Conservation (phyloP, 1,140 invertebrate species). For the Caenorhabditis inopinata region DNA sequence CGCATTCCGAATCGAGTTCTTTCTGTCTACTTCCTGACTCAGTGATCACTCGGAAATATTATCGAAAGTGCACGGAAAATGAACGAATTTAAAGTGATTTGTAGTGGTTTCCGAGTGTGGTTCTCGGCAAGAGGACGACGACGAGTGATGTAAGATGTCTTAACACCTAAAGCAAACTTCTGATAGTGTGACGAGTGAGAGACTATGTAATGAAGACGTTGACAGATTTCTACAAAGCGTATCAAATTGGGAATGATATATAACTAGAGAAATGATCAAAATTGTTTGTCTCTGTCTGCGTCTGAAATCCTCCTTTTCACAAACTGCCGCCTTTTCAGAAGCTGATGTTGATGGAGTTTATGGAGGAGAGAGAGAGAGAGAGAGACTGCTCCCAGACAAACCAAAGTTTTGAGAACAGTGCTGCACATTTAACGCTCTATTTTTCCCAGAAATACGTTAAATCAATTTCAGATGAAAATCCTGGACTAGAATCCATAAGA, state of each 20-base stretch:
- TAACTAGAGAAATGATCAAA: too few species aligned
- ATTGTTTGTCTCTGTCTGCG: neutral
- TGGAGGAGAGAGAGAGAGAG: neutral
- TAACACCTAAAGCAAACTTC: slow-evolving; percentile 15
- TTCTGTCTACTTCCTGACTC: slow-evolving; percentile 29
- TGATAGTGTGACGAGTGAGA: slow-evolving; percentile 8
- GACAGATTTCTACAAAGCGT: neutral
- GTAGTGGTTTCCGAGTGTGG: neutral
- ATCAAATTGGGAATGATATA: neutral
- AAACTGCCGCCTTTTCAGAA: neutral
- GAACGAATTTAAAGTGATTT: slow-evolving; percentile 30
- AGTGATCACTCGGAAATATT: slow-evolving; percentile 12
- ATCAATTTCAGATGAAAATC: too few species aligned
- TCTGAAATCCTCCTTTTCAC: neutral
- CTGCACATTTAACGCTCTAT: too few species aligned
- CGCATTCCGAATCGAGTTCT: slow-evolving; percentile 15
- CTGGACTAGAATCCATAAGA: too few species aligned
- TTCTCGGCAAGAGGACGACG: neutral
- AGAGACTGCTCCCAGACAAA: too few species aligned
- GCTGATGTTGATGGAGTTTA: neutral
- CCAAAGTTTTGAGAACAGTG: too few species aligned
- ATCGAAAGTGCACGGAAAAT: neutral
- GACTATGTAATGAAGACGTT: neutral
- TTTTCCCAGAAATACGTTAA: too few species aligned
- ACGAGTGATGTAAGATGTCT: slow-evolving; percentile 32